Evolutionary conservation across 2,797 vertebrate species (phyloP), one percentile per base, ranked within the genome.

Genomic region (Tiaroga cobitis): DNA sequence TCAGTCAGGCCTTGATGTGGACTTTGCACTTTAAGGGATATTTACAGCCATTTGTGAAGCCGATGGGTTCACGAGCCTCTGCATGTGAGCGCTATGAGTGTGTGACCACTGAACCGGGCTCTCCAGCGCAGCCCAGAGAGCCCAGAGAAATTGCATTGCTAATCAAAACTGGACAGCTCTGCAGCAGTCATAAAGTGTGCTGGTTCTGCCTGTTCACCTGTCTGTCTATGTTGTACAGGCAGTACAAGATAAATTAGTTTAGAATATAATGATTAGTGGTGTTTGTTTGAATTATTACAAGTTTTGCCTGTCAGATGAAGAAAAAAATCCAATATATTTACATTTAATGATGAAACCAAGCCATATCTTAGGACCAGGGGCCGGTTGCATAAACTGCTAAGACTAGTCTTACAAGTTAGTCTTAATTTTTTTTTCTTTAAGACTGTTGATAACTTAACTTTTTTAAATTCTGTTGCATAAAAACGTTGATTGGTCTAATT

Each of bases 111-210:
- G 61, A 76, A 84, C 34, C 59, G 18, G 49, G 76, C 39, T 73
- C 56, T 73, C 77, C 41, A 49, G 76, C 24, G 3, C 10, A 80
- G 67, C 75, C 75, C 39, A 10, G 54, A 73, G 65, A 82, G 46
- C 73, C 29, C 51, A 70, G 54, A 61, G 49, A 85, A 73, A 85
- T 80, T 46, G 21, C 67, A 78, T 39, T 21, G 51, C 51, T 80
- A 72, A 85, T 70, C 76, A 84, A 79, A 79, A 85, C 74, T 70
- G 49, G 49, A 67, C 19, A 82, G 85, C 34, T 59, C 63, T 84
- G 34, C 73, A 76, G 83, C 24, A 15, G 56, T 75, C 26, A 84
- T 78, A 84, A 77, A 84, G 63, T 41, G 81, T 19, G 18, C 39
- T 46, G n/a, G 59, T 67, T 67, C 19, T 24, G 24, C 49, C 37